phyloP scores from a whole-genome alignment of 2,888 invertebrate genomes.

The Nymphalis polychloros region DNA sequence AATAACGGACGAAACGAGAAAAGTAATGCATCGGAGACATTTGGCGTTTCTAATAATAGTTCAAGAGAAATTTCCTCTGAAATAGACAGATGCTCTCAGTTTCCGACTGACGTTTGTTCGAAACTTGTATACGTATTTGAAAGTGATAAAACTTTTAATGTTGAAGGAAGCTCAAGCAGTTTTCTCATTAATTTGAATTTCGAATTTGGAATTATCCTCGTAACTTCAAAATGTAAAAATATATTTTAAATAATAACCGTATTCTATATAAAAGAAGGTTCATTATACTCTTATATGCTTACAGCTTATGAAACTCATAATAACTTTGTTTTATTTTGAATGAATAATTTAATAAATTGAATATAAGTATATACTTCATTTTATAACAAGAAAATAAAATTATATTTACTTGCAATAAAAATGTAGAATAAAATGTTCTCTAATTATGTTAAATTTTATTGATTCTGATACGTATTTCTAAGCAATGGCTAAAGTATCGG shows the following conservation, averaged over 20 bases:
- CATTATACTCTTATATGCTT: no score
- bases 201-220: background rate
- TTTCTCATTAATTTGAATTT: constrained; percentile 1
- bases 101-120: constrained; percentile 19
- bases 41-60: constrained; percentile 16
- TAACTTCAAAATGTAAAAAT: no score
- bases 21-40: constrained; percentile 8
- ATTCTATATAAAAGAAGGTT: no score
- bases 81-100: constrained; percentile 15
- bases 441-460: background rate
- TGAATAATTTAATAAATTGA: no score
- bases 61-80: constrained; percentile 15
- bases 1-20: constrained; percentile 4
- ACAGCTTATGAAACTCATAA: no score
- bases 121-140: constrained; percentile 18
- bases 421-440: no score
- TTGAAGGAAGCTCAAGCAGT: constrained; percentile 5
- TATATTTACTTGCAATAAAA: no score
- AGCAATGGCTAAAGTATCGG: background rate
- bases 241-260: no score
- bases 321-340: no score
- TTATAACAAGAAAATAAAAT: no score
- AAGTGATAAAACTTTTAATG: constrained; percentile 26
- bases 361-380: no score
- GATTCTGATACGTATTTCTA: background rate